phyloP scores from a whole-genome alignment of 2,797 vertebrate species.

The Rhabdomys pumilio region DNA sequence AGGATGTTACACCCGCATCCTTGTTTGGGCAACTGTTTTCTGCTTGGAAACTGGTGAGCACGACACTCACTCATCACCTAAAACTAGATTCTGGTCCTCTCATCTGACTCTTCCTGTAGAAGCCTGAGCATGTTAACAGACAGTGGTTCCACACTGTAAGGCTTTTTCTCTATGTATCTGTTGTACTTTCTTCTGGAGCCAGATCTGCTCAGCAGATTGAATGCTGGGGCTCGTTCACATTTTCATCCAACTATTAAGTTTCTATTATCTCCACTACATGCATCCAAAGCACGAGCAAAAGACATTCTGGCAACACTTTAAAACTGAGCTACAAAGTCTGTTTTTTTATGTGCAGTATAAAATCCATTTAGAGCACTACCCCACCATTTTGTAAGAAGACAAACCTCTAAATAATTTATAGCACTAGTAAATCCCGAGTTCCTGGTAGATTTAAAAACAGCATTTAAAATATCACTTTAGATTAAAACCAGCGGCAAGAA shows the following conservation, averaged over 20 bases:
- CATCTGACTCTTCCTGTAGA: not conserved
- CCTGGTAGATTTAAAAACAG: slow-evolving; percentile 78
- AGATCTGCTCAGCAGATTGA: slow-evolving; percentile 70
- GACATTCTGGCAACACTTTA: slow-evolving; percentile 63
- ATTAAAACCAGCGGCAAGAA: slow-evolving; percentile 79
- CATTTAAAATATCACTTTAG: slow-evolving; percentile 83
- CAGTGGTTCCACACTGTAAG: slow-evolving; percentile 35
- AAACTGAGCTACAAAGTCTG: slow-evolving; percentile 66
- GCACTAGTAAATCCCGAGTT: slow-evolving; percentile 80
- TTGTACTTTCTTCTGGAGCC: slow-evolving; percentile 67
- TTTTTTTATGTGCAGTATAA: slow-evolving; percentile 70
- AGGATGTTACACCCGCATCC: not conserved
- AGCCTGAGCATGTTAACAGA: slow-evolving; percentile 14
- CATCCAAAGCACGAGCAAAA: slow-evolving; percentile 62
- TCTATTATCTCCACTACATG: slow-evolving; percentile 69
- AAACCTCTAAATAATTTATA: slow-evolving; percentile 81
- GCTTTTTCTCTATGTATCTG: slow-evolving; percentile 32
- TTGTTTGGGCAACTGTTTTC: not conserved
- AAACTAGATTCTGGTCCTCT: slow-evolving; percentile 15
- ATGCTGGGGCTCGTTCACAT: slow-evolving; percentile 14
- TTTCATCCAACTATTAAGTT: slow-evolving; percentile 70
- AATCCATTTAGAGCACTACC: slow-evolving; percentile 75
- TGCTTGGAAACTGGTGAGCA: not conserved
- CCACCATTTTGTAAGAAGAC: slow-evolving; percentile 70
- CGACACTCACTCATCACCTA: not conserved